Evolutionary conservation across 2,113 vertebrate genomes (phyloP).

Genomic region (Dipodomys ordii): DNA sequence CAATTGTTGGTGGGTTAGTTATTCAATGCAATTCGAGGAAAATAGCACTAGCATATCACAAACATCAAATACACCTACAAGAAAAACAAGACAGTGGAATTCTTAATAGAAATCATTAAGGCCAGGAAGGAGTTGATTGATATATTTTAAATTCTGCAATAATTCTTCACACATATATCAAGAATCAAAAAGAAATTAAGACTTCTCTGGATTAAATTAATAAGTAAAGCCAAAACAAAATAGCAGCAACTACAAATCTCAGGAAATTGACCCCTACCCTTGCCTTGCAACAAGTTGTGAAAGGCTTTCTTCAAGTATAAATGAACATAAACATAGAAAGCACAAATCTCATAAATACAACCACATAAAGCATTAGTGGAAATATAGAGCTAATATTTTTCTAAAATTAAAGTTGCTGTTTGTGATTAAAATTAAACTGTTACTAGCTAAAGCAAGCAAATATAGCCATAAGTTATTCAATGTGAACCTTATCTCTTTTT

Average conservation of each 20-base stretch:
- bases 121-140: neutral
- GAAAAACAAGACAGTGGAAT: neutral
- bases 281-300: neutral
- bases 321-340: neutral
- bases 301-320: neutral
- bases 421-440: neutral
- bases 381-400: neutral
- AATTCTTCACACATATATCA: neutral
- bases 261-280: neutral
- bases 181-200: neutral
- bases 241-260: neutral
- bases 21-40: neutral
- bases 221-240: too few species aligned
- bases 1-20: neutral
- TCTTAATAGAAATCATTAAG: neutral
- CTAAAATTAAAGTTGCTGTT: neutral
- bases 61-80: neutral
- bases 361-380: neutral
- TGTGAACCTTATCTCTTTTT: too few species aligned
- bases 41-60: neutral
- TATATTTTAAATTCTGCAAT: neutral
- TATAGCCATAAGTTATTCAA: neutral
- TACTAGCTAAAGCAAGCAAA: neutral
- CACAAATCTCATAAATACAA: neutral
- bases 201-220: neutral